These are phyloP conservation scores for Sternarchorhynchus goeldii DNA, from an alignment of 2,797 vertebrate genomes.

Conservation along the genomic window DNA sequence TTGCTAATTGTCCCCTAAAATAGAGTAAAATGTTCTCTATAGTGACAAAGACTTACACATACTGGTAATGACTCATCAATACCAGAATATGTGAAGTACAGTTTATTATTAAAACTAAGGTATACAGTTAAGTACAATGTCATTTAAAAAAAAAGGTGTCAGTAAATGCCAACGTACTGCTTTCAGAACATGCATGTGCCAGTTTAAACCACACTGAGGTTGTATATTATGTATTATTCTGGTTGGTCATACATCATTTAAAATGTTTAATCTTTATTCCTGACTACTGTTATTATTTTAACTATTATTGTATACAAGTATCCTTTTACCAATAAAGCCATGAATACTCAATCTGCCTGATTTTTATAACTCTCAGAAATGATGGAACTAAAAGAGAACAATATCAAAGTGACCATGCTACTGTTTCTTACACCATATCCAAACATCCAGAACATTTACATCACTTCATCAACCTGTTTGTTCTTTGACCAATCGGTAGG, in stretches of 20 bases:
- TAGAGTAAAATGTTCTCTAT: background rate
- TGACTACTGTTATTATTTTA: background rate
- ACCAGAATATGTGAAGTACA: slow-evolving; percentile 11
- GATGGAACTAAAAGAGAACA: background rate
- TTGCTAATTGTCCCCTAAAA: background rate
- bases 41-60: background rate
- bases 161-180: background rate
- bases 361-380: background rate
- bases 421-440: background rate
- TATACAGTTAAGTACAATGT: background rate
- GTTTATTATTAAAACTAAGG: slow-evolving; percentile 2
- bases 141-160: background rate
- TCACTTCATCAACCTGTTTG: background rate
- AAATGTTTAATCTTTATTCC: background rate
- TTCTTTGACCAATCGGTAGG: background rate
- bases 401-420: background rate
- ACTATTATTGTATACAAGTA: background rate
- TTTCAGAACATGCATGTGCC: background rate
- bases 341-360: too few relatives aligned
- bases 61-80: background rate
- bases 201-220: too few relatives aligned
- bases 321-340: background rate
- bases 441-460: background rate
- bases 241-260: background rate
- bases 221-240: too few relatives aligned